These are phyloP conservation scores for Standfussiana lucernea DNA, from an alignment of 2,888 invertebrate species.

Conservation along the genomic window DNA sequence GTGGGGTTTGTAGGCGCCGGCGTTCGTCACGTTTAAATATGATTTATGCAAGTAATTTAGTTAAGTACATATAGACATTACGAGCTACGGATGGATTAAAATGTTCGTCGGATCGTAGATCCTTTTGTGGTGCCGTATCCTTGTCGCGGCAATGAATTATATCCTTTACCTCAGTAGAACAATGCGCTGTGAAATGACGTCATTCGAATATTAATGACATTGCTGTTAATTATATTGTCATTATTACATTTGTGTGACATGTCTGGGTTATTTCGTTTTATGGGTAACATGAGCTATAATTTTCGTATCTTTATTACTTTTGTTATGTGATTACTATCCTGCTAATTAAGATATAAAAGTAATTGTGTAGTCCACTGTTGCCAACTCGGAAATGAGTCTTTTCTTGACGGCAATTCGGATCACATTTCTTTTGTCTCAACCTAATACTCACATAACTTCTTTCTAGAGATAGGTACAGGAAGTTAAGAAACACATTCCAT, in stretches of 20 bases:
- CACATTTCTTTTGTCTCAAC: conserved; percentile 1
- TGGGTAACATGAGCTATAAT: conserved; percentile 29
- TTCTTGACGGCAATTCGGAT: background rate
- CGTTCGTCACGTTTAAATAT: conserved; percentile 89
- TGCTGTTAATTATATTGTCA: conserved; percentile 58
- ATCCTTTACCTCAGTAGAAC: conserved; percentile 67
- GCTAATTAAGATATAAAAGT: conserved; percentile 26
- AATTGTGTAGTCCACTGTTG: conserved; percentile 22
- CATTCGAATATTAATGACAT: conserved; percentile 60
- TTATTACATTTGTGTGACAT: conserved; percentile 45
- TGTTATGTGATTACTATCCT: conserved; percentile 13
- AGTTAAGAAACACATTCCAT: background rate
- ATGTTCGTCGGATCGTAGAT: conserved; percentile 80
- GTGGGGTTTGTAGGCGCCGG: conserved; percentile 74
- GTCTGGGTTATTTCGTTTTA: conserved; percentile 40
- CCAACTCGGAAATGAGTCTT: conserved; percentile 28
- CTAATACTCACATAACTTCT: background rate
- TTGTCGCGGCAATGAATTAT: conserved; percentile 76
- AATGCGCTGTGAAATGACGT: conserved; percentile 57
- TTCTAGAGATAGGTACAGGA: background rate
- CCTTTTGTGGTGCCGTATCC: conserved; percentile 74
- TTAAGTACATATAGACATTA: conserved; percentile 90
- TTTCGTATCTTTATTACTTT: conserved; percentile 47
- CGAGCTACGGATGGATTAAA: conserved; percentile 86
- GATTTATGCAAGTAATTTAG: conserved; percentile 90